Conservation (phyloP, 2,797 vertebrate species). For the Nyctibius grandis region DNA sequence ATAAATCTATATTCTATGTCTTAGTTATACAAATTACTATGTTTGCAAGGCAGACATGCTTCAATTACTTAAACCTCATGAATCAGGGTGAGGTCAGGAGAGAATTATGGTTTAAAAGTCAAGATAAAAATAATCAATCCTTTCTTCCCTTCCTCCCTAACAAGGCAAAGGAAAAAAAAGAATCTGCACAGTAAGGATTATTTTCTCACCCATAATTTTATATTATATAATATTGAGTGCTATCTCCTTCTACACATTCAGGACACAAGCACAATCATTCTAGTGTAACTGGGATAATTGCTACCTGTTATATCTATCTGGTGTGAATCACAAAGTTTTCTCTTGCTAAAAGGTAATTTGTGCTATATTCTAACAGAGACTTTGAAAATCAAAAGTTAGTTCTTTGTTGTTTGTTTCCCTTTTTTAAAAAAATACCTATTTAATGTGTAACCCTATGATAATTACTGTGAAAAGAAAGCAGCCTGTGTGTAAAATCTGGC, state of each 20-base stretch:
- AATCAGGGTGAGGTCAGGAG: background rate
- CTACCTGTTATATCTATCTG: background rate
- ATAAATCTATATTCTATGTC: background rate
- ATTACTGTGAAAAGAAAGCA: background rate
- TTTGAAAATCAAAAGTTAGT: background rate
- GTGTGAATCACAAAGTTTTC: background rate
- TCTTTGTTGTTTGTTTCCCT: background rate
- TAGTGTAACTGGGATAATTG: background rate
- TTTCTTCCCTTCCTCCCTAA: background rate
- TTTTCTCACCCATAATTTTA: background rate
- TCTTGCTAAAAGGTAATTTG: background rate
- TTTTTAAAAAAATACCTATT: background rate
- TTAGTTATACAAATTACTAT: background rate
- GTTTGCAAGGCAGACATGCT: background rate
- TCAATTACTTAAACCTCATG: background rate
- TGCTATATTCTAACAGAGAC: background rate
- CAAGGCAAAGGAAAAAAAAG: background rate
- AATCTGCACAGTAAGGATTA: background rate
- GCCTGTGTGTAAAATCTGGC: background rate
- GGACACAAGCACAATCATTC: background rate
- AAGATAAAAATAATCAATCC: background rate
- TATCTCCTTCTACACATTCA: background rate
- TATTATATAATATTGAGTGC: background rate
- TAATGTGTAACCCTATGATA: background rate
- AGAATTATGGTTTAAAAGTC: background rate